These are phyloP conservation scores for Thalassarche chlororhynchos DNA, from an alignment of 2,113 vertebrate species.

Conservation along the genomic window DNA sequence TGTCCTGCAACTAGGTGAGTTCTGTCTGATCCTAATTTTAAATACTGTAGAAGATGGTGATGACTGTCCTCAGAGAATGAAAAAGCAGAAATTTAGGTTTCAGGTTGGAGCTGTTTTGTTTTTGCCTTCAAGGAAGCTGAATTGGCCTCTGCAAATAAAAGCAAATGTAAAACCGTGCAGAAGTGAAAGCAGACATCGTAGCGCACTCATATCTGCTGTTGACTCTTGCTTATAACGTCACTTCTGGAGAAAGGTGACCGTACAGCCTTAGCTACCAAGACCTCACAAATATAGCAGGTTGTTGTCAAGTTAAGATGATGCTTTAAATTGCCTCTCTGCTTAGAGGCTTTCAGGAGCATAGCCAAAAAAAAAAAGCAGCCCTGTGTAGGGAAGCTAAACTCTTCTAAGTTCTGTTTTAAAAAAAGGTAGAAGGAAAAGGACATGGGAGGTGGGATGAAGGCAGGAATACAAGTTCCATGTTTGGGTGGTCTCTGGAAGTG, in stretches of 20 bases:
- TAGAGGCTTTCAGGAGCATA: neutral
- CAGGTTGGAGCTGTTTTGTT: neutral
- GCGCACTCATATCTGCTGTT: fast-evolving
- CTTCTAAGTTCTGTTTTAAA: neutral
- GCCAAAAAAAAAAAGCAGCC: neutral
- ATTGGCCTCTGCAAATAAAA: neutral
- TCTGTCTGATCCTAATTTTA: neutral
- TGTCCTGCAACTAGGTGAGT: neutral
- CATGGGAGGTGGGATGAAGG: neutral
- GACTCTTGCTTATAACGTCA: neutral
- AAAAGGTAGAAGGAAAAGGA: neutral
- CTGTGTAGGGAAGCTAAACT: neutral
- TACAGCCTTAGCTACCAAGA: neutral
- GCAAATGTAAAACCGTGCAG: neutral
- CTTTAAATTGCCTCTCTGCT: neutral
- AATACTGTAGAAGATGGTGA: neutral
- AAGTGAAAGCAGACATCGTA: neutral
- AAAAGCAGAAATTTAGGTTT: neutral
- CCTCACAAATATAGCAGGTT: neutral
- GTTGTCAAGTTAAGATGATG: neutral
- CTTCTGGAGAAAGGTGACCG: neutral
- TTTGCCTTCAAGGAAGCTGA: neutral
- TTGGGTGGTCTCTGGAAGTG: neutral
- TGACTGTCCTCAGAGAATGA: neutral
- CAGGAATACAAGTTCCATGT: neutral